phyloP scores from a whole-genome alignment of 2,797 vertebrate genomes.

The Austrolebias charrua region DNA sequence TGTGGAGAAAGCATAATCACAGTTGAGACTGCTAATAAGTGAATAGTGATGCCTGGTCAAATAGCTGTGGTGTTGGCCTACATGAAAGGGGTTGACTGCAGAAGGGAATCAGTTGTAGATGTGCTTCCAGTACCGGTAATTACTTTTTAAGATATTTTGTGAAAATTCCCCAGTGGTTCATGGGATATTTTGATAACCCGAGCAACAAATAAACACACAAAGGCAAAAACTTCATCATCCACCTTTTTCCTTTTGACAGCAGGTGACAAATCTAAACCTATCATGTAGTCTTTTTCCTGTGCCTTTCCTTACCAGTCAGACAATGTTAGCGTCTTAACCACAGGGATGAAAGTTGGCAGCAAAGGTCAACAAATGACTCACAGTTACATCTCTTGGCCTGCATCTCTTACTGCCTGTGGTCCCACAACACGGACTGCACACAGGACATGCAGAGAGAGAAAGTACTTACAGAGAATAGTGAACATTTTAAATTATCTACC shows the following conservation, averaged over 20 bases:
- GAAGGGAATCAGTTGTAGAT: too few relatives aligned
- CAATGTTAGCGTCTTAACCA: constrained; percentile 1
- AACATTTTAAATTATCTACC: too few relatives aligned
- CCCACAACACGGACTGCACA: background rate
- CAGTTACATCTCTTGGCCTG: constrained; percentile 1
- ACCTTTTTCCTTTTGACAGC: too few relatives aligned
- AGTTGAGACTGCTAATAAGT: background rate
- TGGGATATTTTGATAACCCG: too few relatives aligned
- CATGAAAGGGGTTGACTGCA: too few relatives aligned
- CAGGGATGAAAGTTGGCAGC: constrained; percentile 2
- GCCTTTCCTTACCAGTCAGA: background rate
- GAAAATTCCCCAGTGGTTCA: too few relatives aligned
- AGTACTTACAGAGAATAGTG: background rate
- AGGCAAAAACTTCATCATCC: too few relatives aligned
- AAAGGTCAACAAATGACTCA: background rate
- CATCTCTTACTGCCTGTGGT: background rate
- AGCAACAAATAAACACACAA: too few relatives aligned
- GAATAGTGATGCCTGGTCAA: background rate
- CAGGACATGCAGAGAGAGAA: background rate
- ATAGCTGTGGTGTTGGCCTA: too few relatives aligned
- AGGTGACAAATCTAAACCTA: background rate
- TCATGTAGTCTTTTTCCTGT: background rate
- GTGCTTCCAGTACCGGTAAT: too few relatives aligned
- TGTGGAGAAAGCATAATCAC: background rate
- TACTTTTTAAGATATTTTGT: too few relatives aligned